Base-by-base conservation (phyloP, 2,113 vertebrate species). In the Chamaea fasciata region DNA sequence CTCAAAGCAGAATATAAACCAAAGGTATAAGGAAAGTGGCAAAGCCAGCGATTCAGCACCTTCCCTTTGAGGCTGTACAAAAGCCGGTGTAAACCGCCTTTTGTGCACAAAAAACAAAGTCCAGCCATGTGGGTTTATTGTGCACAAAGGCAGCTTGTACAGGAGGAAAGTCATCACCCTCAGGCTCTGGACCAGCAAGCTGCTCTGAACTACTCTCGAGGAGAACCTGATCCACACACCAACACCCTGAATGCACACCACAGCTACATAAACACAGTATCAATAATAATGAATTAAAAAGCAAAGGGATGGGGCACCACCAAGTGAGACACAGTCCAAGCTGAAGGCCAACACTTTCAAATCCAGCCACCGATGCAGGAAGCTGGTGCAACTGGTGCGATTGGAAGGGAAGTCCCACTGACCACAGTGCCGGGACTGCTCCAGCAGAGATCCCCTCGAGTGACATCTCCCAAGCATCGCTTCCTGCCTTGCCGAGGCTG, bases 331-430 rank as follows among this genome's bases (percentile, higher is more conserved):
- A 3, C 35, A 26, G 21, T 6, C 44, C 50, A 8, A 70, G 47
- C 46, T 24, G 20, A 82, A 91, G 42, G 49, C 33, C n/a, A 79
- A 17, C 28, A 0, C 13, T 83, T 86, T 62, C 41, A 71, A 89
- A 79, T 52, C 39, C 71, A 90, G 86, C 37, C 68, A 31, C 33
- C 0, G 3, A 31, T 8, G 71, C 85, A 94, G 91, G 92, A 95
- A 97, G 75, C 75, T 9, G 4, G 41, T 12, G 22, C 67, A 79
- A 91, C 26, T 19, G 22, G 35, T 10, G 17, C 35, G 75, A 59
- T 70, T 91, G 63, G 76, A 95, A 92, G 88, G 93, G 92, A 97
- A 92, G 85, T 96, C 89, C 83, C 89, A 46, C 77, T 79, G 94
- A 85, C 85, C 94, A 73, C 92, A 83, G 83, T 0, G 2, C 59